These are phyloP conservation scores for Calameuta filiformis DNA, from an alignment of 2,888 invertebrate species.

Conservation along the genomic window DNA sequence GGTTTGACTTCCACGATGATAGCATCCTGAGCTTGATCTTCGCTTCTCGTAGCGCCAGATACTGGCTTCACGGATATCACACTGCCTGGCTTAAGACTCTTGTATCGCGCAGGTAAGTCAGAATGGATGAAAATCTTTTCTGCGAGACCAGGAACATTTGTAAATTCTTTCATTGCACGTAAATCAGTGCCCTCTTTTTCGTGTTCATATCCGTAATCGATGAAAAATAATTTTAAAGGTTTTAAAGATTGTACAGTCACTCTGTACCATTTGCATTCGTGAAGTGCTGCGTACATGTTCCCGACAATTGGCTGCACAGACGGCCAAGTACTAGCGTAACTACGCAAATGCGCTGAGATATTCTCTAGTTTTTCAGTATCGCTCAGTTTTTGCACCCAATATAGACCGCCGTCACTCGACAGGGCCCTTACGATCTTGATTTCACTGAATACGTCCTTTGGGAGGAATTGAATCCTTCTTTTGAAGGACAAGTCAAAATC, in stretches of 20 bases:
- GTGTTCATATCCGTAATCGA: conserved; percentile 49
- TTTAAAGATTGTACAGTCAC: conserved; percentile 31
- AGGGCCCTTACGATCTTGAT: conserved; percentile 30
- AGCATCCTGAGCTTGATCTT: not conserved
- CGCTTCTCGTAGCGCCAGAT: not conserved
- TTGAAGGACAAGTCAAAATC: not conserved
- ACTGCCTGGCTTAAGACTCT: conserved; percentile 21
- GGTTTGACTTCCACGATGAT: not conserved
- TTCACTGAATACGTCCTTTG: conserved; percentile 32
- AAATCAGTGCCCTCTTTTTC: conserved; percentile 29
- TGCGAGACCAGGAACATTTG: conserved; percentile 23
- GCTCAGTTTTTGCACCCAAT: conserved; percentile 40
- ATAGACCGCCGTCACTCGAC: conserved; percentile 24
- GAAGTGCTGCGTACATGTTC: conserved; percentile 36
- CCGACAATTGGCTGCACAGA: conserved; percentile 29
- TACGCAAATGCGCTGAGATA: conserved; percentile 35
- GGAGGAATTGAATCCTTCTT: conserved; percentile 27
- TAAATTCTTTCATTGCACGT: conserved; percentile 26
- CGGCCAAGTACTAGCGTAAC: conserved; percentile 3
- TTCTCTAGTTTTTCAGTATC: conserved; percentile 22
- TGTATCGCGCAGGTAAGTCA: conserved; percentile 11
- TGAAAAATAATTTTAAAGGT: conserved; percentile 39
- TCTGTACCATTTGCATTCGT: conserved; percentile 44
- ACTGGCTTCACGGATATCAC: conserved; percentile 31
- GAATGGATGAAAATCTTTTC: conserved; percentile 14